phyloP scores from a whole-genome alignment of 2,888 invertebrate species.

The Tipula confusa region DNA sequence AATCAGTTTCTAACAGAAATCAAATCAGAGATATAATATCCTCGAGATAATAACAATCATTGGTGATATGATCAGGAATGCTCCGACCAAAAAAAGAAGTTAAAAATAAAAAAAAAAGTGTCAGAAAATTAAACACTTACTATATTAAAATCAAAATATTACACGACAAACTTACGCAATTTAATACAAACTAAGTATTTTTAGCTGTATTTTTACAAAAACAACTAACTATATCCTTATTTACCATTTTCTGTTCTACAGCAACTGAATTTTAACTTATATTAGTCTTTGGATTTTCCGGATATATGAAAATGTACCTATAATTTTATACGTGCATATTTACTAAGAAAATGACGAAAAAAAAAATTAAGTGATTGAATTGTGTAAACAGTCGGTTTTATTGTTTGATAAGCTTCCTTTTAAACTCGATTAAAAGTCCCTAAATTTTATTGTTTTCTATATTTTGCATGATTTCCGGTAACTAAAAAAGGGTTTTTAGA shows the following conservation, averaged over 20 bases:
- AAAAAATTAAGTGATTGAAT: background rate
- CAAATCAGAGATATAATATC: too few relatives aligned
- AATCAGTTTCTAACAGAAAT: too few relatives aligned
- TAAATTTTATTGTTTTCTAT: background rate
- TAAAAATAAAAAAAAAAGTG: too few relatives aligned
- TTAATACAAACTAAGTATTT: background rate
- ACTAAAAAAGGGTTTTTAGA: background rate
- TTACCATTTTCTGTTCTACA: background rate
- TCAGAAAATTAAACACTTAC: background rate
- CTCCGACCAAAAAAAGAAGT: too few relatives aligned
- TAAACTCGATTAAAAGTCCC: background rate
- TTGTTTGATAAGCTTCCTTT: background rate
- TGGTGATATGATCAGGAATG: too few relatives aligned
- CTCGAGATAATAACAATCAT: too few relatives aligned
- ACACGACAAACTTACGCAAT: background rate
- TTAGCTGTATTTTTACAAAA: background rate
- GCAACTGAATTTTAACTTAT: background rate
- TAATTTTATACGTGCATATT: background rate
- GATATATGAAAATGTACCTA: background rate
- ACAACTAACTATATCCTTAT: background rate
- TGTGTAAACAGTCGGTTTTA: background rate
- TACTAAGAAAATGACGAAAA: background rate
- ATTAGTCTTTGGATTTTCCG: conserved; percentile 9
- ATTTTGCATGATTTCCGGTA: background rate
- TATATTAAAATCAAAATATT: background rate